Evolutionary conservation across 2,888 invertebrate species (phyloP).

Genomic region (Mythimna impura): DNA sequence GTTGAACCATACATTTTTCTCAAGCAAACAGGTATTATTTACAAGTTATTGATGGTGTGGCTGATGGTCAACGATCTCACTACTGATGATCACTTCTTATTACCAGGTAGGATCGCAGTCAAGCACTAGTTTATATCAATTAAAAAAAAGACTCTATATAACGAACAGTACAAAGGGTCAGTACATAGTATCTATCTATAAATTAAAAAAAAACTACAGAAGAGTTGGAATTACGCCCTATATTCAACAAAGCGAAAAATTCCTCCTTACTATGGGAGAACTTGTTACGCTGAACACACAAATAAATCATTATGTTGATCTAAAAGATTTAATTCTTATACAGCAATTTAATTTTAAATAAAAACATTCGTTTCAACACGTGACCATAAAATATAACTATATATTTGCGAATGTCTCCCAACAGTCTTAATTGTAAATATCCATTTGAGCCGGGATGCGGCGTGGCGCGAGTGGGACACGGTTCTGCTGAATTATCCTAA

Average conservation of each 20-base stretch:
- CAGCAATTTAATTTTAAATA: conserved; percentile 21
- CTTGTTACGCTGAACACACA: neutral
- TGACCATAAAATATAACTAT: conserved; percentile 8
- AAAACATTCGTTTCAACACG: conserved; percentile 13
- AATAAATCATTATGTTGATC: conserved; percentile 6
- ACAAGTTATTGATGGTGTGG: too few species aligned
- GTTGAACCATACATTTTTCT: neutral
- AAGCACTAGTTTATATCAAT: too few species aligned
- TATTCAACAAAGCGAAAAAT: neutral
- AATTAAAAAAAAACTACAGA: neutral
- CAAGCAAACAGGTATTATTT: neutral
- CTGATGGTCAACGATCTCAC: too few species aligned
- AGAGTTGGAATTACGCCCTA: conserved; percentile 1
- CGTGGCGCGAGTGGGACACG: conserved; percentile 57
- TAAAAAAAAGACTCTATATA: too few species aligned
- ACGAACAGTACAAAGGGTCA: neutral
- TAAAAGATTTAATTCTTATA: conserved; percentile 17
- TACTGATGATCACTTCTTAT: too few species aligned
- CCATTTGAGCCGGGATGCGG: conserved; percentile 60
- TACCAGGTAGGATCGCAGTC: too few species aligned
- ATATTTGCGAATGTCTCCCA: conserved; percentile 38
- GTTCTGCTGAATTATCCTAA: conserved; percentile 76
- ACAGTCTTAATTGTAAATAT: conserved; percentile 57
- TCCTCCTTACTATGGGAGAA: neutral
- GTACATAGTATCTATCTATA: neutral